A percentile compares a stretch with the other conserved stretches of the same genome.
Evolutionary conservation across 2,888 invertebrate species (phyloP).

Genomic region (Clivina fossor): DNA sequence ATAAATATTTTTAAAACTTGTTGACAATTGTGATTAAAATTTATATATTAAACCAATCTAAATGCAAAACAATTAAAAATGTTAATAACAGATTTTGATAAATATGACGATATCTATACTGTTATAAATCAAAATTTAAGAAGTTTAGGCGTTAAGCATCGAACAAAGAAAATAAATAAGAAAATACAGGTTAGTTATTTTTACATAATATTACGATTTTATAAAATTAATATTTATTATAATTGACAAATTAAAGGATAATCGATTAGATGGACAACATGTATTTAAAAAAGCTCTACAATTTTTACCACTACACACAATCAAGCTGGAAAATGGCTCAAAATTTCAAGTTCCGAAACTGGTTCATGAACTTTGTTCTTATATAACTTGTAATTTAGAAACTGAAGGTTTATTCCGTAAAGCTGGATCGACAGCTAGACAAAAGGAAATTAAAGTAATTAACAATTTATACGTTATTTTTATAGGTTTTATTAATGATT

Average conservation of each 20-base stretch:
- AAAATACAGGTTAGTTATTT: conserved; percentile 52
- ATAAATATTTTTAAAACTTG: conserved; percentile 27
- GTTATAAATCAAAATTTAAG: conserved; percentile 67
- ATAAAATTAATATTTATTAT: conserved; percentile 23
- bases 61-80: conserved; percentile 48
- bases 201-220: conserved; percentile 10
- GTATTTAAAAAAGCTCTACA: conserved; percentile 60
- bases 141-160: conserved; percentile 70
- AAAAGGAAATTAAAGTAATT: conserved; percentile 76
- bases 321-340: conserved; percentile 67
- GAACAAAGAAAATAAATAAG: conserved; percentile 65
- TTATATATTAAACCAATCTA: conserved; percentile 10
- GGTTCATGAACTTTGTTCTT: conserved; percentile 70
- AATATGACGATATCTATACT: conserved; percentile 58
- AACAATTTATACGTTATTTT: conserved; percentile 22
- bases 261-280: conserved; percentile 46
- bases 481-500: conserved; percentile 37
- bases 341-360: conserved; percentile 72
- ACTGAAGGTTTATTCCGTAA: conserved; percentile 87
- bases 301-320: conserved; percentile 57
- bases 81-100: conserved; percentile 59
- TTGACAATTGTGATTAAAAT: conserved; percentile 28
- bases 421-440: conserved; percentile 80
- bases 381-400: conserved; percentile 66
- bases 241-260: conserved; percentile 41